Base-by-base conservation (phyloP, 2,797 vertebrate species). In the Pangasius larnaudii region DNA sequence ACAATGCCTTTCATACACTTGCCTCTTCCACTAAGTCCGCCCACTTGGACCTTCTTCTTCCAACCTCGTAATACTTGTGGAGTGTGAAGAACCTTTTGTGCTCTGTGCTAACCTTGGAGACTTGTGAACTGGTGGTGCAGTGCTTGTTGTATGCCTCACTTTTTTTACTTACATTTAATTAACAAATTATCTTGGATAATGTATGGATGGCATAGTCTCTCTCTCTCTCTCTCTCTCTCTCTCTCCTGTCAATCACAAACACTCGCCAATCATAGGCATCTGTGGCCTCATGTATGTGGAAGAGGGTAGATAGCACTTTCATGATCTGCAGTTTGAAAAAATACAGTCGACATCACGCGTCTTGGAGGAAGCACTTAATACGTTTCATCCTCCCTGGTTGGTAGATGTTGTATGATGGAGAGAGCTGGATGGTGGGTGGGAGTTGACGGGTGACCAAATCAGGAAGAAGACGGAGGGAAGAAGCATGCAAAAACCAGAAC, bases 1-100 rank as follows among this genome's bases (percentile, higher is more conserved):
- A 92, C 94, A 95, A 95, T 94, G 93, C 94, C 92, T 95, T 95
- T 95, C 93, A 95, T 93, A 93, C 51, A 27, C 90, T 91, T 91
- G 85, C 89, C 83, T 90, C 91, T 90, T 91, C 58, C 58, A 80
- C 78, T 8, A 27, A 71, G 19, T 36, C n/a, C 19, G 11, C 83
- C 49, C 51, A 58, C 83, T 53, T 85, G 67, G 24, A 74, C 84
- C 51, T 85, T 71, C 78, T 59, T 80, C 82, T 69, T 69, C 71
- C 63, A 71, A 24, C 2, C 36, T 82, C 61, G 11, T 67, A 63
- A 65, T 83, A 51, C 42, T 33, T 39, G n/a, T 14, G 30, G 30
- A 71, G 33, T 33, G 46, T 6, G 1, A 53, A 39, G 22, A 72
- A 72, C 24, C 24, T 42, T 82, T n/a, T 49, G 58, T 42, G 58